Conservation (phyloP, 2,113 vertebrate genomes). For the Athene noctua region DNA sequence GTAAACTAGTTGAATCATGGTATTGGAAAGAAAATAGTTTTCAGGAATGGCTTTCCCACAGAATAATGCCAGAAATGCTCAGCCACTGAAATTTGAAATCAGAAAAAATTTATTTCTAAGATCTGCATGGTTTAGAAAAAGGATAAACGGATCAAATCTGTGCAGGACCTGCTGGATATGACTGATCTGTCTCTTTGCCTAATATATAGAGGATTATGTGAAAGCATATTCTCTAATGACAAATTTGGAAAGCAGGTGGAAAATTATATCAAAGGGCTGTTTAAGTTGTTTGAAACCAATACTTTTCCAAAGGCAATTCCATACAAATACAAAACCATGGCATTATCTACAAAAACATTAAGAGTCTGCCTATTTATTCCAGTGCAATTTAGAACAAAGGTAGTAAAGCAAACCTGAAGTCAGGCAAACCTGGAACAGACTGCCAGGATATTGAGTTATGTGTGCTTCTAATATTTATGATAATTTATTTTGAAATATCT, state of each 20-base stretch:
- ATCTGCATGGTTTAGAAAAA: neutral
- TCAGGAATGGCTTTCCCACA: neutral
- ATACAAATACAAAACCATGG: neutral
- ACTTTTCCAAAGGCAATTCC: neutral
- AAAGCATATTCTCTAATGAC: neutral
- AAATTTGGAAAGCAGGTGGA: neutral
- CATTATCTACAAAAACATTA: neutral
- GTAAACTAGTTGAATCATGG: neutral
- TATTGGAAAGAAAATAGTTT: neutral
- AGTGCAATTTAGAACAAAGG: neutral
- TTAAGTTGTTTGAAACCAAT: neutral
- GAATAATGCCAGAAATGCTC: neutral
- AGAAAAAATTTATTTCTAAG: neutral
- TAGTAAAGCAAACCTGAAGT: neutral
- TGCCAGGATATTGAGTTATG: neutral
- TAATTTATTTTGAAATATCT: neutral
- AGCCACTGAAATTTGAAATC: neutral
- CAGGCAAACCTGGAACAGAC: neutral
- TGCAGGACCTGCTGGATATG: neutral
- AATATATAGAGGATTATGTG: neutral
- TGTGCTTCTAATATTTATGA: neutral
- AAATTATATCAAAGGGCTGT: neutral
- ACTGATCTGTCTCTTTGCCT: neutral
- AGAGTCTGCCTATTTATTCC: neutral
- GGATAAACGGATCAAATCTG: neutral